Evolutionary conservation across 2,797 vertebrate genomes (phyloP), one percentile per base, ranked within the genome.

Genomic region (Hoplostethus atlanticus): DNA sequence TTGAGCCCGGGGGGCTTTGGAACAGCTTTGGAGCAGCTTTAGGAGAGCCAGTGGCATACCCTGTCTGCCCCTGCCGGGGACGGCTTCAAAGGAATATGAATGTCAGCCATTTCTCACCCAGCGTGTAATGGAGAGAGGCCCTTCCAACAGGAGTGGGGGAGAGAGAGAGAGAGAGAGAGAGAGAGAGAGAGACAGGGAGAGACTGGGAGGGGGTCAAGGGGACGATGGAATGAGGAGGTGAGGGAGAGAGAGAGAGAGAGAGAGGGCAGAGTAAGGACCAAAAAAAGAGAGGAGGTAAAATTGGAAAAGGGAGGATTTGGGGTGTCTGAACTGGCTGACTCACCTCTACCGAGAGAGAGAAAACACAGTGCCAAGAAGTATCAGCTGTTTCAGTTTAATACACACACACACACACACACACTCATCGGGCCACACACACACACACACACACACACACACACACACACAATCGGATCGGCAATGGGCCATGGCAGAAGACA

Each of bases 71-170:
- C 83, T 87, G 86, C 80, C 75, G 55, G 84, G 86, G 82, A 75
- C 61, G 10, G 89, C 91, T 92, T 95, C 92, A 94, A 92, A 94
- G 92, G 79, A 93, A 93, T 90, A 90, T 80, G 91, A 90, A 86
- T 84, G 90, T 94, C 93, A 93, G 92, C 91, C 92, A 86, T 94
- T 94, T 94, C 87, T 95, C 88, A 91, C 84, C 83, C 84, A 86
- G 89, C 72, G 10, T 92, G 89, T 90, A 84, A 93, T 89, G 84
- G 79, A 89, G 73, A 75, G 86, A 87, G 87, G 86, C 84, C 84
- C 80, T 81, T 82, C 86, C 83, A 83, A 76, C 76, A 70, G 84
- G 74, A 84, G 69, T 58, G 84, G 77, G 77, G 59, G 21, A 21
- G 21, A 21, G 21, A 1, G 21, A 21, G 21, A 21, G 21, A 21